These are phyloP conservation scores for Trichogramma evanescens DNA, from an alignment of 2,888 invertebrate species.

Conservation along the genomic window DNA sequence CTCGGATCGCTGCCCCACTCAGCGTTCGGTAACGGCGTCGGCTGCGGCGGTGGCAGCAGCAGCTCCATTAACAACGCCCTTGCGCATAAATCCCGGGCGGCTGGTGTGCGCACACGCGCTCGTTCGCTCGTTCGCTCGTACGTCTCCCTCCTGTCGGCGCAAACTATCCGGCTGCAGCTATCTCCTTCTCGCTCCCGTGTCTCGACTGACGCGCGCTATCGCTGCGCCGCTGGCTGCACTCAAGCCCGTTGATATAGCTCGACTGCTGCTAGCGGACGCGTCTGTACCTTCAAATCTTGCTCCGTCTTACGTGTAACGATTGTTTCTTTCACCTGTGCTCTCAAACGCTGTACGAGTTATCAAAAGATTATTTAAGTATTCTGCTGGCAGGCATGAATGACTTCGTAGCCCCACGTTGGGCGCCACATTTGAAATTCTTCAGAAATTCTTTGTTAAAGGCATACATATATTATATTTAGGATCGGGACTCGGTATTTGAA, in stretches of 20 bases:
- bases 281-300: not conserved
- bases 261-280: not conserved
- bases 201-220: conserved; percentile 27
- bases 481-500: too few relatives aligned
- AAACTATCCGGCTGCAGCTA: conserved; percentile 12
- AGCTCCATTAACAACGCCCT: conserved; percentile 48
- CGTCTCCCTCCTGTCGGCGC: conserved; percentile 21
- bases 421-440: too few relatives aligned
- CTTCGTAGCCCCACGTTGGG: too few relatives aligned
- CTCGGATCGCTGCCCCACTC: conserved; percentile 23
- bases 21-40: conserved; percentile 8
- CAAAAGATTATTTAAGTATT: too few relatives aligned
- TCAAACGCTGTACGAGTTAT: too few relatives aligned
- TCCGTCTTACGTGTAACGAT: too few relatives aligned
- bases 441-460: too few relatives aligned
- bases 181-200: conserved; percentile 21
- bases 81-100: conserved; percentile 45
- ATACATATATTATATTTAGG: too few relatives aligned
- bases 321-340: too few relatives aligned
- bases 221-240: not conserved
- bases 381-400: too few relatives aligned
- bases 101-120: conserved; percentile 29
- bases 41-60: conserved; percentile 19
- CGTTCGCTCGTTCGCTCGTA: conserved; percentile 12
- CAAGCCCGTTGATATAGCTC: not conserved